These are phyloP conservation scores for Yponomeuta cagnagella DNA, from an alignment of 2,888 invertebrate species.

Conservation along the genomic window DNA sequence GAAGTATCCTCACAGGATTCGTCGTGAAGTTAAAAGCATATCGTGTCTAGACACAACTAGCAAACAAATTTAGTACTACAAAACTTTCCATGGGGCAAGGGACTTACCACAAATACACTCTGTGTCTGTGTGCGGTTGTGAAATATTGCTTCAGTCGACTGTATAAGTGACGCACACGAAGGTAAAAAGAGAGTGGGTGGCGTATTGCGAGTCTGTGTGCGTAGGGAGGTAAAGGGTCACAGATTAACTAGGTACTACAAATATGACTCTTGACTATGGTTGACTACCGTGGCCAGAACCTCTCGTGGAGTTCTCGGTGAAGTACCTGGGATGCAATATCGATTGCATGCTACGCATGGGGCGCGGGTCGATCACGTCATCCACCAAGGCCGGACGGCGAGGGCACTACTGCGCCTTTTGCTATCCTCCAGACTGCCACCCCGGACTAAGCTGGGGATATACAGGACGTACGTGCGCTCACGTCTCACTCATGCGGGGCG, in stretches of 20 bases:
- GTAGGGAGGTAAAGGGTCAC: conserved; percentile 37
- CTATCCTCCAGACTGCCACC: no score
- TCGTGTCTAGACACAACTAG: conserved; percentile 72
- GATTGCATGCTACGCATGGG: no score
- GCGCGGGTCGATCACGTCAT: no score
- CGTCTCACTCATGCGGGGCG: no score
- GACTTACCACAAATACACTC: conserved; percentile 59
- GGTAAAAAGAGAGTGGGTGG: conserved; percentile 30
- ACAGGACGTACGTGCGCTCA: no score
- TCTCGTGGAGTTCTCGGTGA: no score
- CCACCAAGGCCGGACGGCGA: no score
- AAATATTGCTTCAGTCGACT: conserved; percentile 60
- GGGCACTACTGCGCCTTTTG: no score
- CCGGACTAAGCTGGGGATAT: no score
- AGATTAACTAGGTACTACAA: not conserved
- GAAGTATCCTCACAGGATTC: conserved; percentile 59
- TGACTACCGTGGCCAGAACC: no score
- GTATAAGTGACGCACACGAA: conserved; percentile 47
- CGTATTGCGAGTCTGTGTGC: conserved; percentile 37
- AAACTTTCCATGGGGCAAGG: conserved; percentile 70
- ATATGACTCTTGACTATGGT: not conserved
- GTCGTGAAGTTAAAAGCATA: conserved; percentile 66
- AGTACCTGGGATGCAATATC: no score
- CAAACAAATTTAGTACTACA: conserved; percentile 70
- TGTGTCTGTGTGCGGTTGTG: conserved; percentile 56